Evolutionary conservation across 1,140 invertebrate genomes (phyloP), one percentile per base, ranked within the genome.

Genomic region (Drosophila funebris): DNA sequence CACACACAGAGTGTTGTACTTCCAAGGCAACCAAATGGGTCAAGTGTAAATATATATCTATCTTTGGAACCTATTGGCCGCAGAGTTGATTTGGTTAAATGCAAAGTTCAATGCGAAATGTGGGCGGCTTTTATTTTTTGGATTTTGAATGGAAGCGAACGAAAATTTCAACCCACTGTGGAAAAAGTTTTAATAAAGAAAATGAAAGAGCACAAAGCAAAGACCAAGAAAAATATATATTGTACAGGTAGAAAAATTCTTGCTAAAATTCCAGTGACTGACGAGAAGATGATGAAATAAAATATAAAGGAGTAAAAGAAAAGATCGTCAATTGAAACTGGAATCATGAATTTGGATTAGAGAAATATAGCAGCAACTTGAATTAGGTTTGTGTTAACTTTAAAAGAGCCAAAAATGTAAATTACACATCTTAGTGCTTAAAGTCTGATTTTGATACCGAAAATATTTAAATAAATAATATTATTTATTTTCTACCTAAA

Each of bases 11-110:
- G 3, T n/a, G 24, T 4, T 27, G 4, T 8, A 53, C 29, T 72
- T 31, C 24, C 63, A 54, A 73, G 61, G 48, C 39, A 68, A 63
- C 29, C 53, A 83, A 82, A 67, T 77, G 73, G 82, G 82, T 84
- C 81, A 84, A 84, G 77, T 69, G 63, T 80, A 50, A 80, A 69
- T 67, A 53, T 75, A 56, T 73, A 67, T 43, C 16, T 56, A 43
- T 74, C 2, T 27, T 4, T 54, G 57, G n/a, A 20, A 39, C 48
- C 50, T 69, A 39, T 43, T 48, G 29, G 44, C 39, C 37, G 22
- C 46, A 41, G 8, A 50, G 54, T 41, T 41, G 66, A 69, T 70
- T 70, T 70, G 48, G 24, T 56, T 56, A 71, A 57, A 66, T 50
- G 52, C 60, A 64, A 64, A 71, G 68, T 71, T 71, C 52, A 71